These are phyloP conservation scores for Porites rus DNA, from an alignment of 92 coral and sea anemone genomes.

Conservation along the genomic window DNA sequence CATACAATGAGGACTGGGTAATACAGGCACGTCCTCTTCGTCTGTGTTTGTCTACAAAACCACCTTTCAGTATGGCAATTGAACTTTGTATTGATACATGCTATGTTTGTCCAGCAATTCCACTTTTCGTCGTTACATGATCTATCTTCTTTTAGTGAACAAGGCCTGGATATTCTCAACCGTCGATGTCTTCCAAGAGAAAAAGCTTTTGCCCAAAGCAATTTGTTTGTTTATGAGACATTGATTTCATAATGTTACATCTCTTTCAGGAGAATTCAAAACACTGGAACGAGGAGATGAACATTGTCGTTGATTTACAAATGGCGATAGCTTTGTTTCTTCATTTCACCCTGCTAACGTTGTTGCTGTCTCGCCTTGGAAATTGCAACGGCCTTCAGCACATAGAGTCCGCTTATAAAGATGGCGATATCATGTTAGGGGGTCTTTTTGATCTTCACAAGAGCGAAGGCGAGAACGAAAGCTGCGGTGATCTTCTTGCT, in stretches of 20 bases:
- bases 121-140: neutral
- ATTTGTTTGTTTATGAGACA: neutral
- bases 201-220: no score
- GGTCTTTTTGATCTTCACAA: constrained; percentile 26
- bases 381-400: neutral
- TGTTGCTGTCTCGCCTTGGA: neutral
- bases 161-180: no score
- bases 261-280: neutral
- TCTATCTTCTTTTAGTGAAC: neutral
- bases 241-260: neutral
- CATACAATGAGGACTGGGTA: neutral
- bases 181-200: no score
- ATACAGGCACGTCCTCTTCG: constrained; percentile 7
- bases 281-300: neutral
- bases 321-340: constrained; percentile 15
- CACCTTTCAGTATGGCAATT: neutral
- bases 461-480: neutral
- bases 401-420: constrained; percentile 4
- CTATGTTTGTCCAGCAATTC: neutral
- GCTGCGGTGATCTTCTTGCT: constrained; percentile 7
- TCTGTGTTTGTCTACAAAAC: neutral
- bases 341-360: neutral
- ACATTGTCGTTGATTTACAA: neutral
- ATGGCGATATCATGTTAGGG: constrained; percentile 25
- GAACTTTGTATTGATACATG: neutral